These are phyloP conservation scores for Odontothrips loti DNA, from an alignment of 2,888 invertebrate species.

Conservation along the genomic window DNA sequence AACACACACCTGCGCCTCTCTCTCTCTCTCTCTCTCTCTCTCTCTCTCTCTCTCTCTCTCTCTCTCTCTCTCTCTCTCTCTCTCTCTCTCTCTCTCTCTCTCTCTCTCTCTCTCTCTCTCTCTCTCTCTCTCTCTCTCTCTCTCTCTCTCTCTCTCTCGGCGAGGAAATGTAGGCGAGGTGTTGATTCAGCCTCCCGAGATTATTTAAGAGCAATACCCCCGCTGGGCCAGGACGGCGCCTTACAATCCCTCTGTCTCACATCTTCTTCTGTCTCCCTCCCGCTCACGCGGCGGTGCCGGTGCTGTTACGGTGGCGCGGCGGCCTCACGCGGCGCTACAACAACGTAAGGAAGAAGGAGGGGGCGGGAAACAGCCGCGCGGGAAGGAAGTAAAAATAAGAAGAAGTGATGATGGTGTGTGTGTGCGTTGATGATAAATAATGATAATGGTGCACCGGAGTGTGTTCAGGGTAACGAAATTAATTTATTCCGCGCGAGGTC, in stretches of 20 bases:
- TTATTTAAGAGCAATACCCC: neutral
- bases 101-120: neutral
- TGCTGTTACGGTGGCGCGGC: neutral
- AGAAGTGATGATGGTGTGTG: slow-evolving; percentile 14
- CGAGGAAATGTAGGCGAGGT: too few relatives aligned
- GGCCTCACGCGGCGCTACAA: slow-evolving; percentile 16
- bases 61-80: too few relatives aligned
- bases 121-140: too few relatives aligned
- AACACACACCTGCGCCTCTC: neutral
- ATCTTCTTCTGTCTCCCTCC: neutral
- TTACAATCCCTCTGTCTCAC: neutral
- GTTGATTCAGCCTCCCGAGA: neutral
- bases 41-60: too few relatives aligned
- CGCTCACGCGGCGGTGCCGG: neutral
- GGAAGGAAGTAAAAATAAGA: slow-evolving; percentile 22
- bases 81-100: too few relatives aligned
- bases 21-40: neutral
- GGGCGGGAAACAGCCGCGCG: neutral
- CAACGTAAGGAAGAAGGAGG: neutral
- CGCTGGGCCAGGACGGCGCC: neutral
- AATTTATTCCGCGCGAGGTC: slow-evolving; percentile 8
- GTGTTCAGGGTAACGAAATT: slow-evolving; percentile 13
- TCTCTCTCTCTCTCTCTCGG: too few relatives aligned
- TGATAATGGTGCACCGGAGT: slow-evolving; percentile 18
- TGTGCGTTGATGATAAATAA: slow-evolving; percentile 12